Conservation (phyloP, 2,113 vertebrate species). For the Monopterus albus region DNA sequence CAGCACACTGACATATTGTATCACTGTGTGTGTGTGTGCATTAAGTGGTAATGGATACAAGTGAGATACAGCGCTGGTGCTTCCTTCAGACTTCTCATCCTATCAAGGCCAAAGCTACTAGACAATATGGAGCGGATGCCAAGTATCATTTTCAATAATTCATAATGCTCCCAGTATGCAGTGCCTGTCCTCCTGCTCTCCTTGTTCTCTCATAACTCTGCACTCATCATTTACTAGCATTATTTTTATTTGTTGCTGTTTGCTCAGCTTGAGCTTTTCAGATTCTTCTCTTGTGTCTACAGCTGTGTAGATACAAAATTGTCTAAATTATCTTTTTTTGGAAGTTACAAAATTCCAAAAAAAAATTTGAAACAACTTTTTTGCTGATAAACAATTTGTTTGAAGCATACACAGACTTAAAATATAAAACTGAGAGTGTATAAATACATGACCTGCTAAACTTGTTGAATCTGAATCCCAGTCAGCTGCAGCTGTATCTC, state of each 20-base stretch:
- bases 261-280: no score
- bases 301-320: no score
- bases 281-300: no score
- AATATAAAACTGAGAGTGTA: neutral
- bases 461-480: no score
- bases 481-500: no score
- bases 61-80: constrained; percentile 27
- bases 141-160: constrained; percentile 53
- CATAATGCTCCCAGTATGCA: constrained; percentile 31
- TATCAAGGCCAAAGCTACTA: constrained; percentile 52
- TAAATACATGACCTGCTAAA: neutral
- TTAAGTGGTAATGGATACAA: constrained; percentile 50
- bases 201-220: neutral
- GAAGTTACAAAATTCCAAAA: neutral
- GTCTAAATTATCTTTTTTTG: no score
- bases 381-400: neutral
- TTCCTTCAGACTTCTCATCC: constrained; percentile 38
- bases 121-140: constrained; percentile 32
- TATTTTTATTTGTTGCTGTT: no score
- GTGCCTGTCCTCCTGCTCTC: constrained; percentile 9
- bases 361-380: no score
- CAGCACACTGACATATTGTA: constrained; percentile 35
- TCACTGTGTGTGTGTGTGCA: constrained; percentile 34
- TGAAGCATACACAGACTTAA: neutral
- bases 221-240: constrained; percentile 1